Conservation (phyloP, 2,888 invertebrate species). For the Aleiodes alternator region DNA sequence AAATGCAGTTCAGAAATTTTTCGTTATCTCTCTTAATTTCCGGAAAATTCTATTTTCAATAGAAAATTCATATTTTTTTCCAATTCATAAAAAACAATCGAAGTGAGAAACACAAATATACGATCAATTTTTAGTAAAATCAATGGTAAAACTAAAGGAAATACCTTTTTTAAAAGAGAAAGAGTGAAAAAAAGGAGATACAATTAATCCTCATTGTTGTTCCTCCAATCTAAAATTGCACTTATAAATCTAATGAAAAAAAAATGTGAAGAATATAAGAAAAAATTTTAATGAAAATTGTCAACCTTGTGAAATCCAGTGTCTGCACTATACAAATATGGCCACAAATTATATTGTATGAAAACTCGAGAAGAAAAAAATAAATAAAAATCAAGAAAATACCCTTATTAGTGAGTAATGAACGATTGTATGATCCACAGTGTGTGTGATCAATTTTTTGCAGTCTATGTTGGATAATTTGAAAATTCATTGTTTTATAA, state of each 20-base stretch:
- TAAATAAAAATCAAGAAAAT: conserved; percentile 11
- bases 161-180: neutral
- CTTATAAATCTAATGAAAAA: conserved; percentile 29
- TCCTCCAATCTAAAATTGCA: conserved; percentile 45
- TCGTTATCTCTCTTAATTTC: too few relatives aligned
- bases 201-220: conserved; percentile 38
- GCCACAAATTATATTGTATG: conserved; percentile 52
- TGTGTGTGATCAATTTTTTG: conserved; percentile 51
- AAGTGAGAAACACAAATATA: neutral
- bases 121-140: conserved; percentile 37
- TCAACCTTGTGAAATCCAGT: conserved; percentile 34
- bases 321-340: conserved; percentile 43
- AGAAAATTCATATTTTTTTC: neutral
- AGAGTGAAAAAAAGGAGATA: conserved; percentile 24
- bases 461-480: conserved; percentile 53
- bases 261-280: neutral
- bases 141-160: conserved; percentile 30
- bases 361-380: conserved; percentile 34
- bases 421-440: conserved; percentile 32
- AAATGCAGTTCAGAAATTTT: too few relatives aligned
- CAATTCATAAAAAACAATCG: neutral
- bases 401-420: conserved; percentile 33
- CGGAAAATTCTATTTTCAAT: too few relatives aligned
- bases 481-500: conserved; percentile 53
- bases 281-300: conserved; percentile 38